Percentiles rank a stretch among this genome's conserved stretches.
Conservation (phyloP, 2,797 vertebrate genomes). For the Lepidocolaptes lacrymiger region DNA sequence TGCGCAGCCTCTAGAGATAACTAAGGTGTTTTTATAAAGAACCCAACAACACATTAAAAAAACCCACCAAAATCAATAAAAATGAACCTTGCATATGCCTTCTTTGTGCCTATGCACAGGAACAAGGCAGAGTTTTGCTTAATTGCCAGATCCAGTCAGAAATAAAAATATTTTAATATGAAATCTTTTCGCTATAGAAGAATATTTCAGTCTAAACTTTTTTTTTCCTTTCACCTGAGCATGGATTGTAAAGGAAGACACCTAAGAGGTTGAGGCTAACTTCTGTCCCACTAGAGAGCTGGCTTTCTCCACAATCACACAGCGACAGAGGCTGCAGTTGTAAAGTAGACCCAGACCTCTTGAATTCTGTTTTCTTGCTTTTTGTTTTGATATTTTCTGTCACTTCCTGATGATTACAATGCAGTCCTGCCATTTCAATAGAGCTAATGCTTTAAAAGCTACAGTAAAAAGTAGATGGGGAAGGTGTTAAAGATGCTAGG, state of each 20-base stretch:
- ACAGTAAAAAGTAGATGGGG: neutral
- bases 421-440: neutral
- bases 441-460: neutral
- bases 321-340: neutral
- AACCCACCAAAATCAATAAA: neutral
- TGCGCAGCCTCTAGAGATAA: neutral
- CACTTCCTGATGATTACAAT: neutral
- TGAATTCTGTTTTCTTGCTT: neutral
- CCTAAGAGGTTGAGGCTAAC: neutral
- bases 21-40: neutral
- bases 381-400: neutral
- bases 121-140: neutral
- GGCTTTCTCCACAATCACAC: neutral
- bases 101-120: neutral
- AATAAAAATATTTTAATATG: neutral
- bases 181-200: neutral
- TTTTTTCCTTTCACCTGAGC: neutral
- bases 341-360: neutral
- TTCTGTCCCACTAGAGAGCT: neutral
- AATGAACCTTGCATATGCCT: fast-evolving
- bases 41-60: neutral
- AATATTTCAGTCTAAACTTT: neutral
- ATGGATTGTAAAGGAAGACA: neutral
- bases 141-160: neutral
- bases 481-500: neutral